These are phyloP conservation scores for Diachasma alloeum DNA, from an alignment of 1,140 invertebrate species.

Conservation along the genomic window DNA sequence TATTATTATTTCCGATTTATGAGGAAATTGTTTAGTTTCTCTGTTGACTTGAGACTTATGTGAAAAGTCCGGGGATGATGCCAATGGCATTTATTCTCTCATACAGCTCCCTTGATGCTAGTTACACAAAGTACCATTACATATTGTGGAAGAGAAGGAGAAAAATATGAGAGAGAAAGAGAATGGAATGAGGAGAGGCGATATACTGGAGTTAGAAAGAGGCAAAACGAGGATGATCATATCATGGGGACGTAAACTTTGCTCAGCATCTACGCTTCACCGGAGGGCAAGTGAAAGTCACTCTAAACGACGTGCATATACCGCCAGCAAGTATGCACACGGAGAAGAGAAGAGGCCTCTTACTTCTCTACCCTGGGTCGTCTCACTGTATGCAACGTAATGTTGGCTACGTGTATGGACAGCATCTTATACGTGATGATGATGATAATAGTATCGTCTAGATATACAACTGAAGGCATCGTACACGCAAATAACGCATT, in stretches of 20 bases:
- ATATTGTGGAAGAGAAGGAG: neutral
- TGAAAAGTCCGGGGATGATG: neutral
- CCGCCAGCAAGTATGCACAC: slow-evolving; percentile 1
- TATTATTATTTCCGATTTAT: neutral
- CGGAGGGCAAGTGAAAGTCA: slow-evolving; percentile 14
- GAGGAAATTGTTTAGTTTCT: no score
- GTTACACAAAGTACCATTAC: slow-evolving; percentile 12
- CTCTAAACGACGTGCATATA: slow-evolving; percentile 8
- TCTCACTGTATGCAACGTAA: neutral
- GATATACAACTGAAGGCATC: neutral
- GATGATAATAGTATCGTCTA: neutral
- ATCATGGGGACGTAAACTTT: slow-evolving; percentile 16
- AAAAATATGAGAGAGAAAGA: neutral
- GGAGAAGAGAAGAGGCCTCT: neutral
- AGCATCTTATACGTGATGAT: neutral
- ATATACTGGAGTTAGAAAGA: neutral
- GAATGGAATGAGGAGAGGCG: neutral
- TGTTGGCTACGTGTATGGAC: neutral
- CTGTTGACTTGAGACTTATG: no score
- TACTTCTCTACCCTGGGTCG: neutral
- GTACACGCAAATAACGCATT: neutral
- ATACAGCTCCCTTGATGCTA: neutral
- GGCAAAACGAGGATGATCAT: neutral
- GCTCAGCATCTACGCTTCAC: slow-evolving; percentile 7
- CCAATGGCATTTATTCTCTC: neutral